These are phyloP conservation scores for Pseudanteris insignis DNA, from an alignment of 2,888 invertebrate genomes.

Conservation along the genomic window DNA sequence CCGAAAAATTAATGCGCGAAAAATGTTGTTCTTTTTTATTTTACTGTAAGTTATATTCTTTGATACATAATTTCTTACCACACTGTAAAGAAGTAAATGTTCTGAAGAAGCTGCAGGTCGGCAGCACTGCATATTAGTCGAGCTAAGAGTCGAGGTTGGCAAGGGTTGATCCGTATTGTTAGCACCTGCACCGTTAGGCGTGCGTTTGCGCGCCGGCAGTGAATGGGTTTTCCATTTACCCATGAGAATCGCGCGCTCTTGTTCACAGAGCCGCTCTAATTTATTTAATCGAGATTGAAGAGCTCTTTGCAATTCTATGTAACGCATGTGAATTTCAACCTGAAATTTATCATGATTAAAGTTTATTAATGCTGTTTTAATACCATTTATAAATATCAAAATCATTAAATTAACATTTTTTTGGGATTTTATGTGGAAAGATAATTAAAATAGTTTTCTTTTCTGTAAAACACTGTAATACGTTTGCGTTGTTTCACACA, in stretches of 20 bases:
- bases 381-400: too few relatives aligned
- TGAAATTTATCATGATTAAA: slow-evolving; percentile 55
- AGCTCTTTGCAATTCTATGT: slow-evolving; percentile 86
- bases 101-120: slow-evolving; percentile 85
- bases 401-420: too few relatives aligned
- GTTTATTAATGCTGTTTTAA: neutral
- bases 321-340: slow-evolving; percentile 92
- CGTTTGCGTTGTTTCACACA: too few relatives aligned
- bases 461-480: too few relatives aligned
- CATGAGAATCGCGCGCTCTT: slow-evolving; percentile 84
- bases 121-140: slow-evolving; percentile 70
- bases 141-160: slow-evolving; percentile 58
- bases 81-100: slow-evolving; percentile 68
- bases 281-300: slow-evolving; percentile 87
- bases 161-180: slow-evolving; percentile 56
- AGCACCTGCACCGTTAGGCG: slow-evolving; percentile 69
- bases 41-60: too few relatives aligned
- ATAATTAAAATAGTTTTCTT: too few relatives aligned
- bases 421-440: too few relatives aligned
- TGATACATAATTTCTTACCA: slow-evolving; percentile 53
- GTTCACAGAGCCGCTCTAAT: slow-evolving; percentile 80
- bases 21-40: too few relatives aligned
- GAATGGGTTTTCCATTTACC: slow-evolving; percentile 92
- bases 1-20: too few relatives aligned
- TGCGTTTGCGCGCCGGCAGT: slow-evolving; percentile 84